These are phyloP conservation scores for Eugnorisma glareosa DNA, from an alignment of 2,888 invertebrate species.

Conservation along the genomic window DNA sequence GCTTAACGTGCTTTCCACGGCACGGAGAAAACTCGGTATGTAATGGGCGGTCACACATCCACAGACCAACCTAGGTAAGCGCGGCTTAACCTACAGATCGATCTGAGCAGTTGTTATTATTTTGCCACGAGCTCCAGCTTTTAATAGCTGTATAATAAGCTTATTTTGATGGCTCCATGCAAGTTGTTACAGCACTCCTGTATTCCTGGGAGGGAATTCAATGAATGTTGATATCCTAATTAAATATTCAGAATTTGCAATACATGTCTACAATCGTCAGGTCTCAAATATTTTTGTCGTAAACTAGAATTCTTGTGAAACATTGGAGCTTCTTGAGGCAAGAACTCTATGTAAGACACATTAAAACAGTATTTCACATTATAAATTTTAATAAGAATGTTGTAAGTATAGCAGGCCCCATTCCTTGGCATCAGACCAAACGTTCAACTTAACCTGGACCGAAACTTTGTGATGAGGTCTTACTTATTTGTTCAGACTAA, in stretches of 20 bases:
- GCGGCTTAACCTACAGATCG: no score
- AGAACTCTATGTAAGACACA: neutral
- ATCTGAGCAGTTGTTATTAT: no score
- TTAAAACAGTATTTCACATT: neutral
- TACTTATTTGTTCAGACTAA: slow-evolving; percentile 53
- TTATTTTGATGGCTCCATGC: neutral
- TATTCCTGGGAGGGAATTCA: neutral
- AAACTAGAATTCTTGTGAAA: neutral
- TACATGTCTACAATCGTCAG: neutral
- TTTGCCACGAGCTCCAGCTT: no score
- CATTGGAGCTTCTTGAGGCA: neutral
- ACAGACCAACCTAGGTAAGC: no score
- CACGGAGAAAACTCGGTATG: no score
- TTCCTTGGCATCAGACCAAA: slow-evolving; percentile 54
- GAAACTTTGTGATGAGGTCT: slow-evolving; percentile 57
- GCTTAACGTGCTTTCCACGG: no score
- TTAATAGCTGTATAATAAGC: neutral
- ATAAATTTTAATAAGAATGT: slow-evolving; percentile 24
- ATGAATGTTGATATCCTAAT: neutral
- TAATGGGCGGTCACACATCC: no score
- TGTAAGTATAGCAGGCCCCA: slow-evolving; percentile 3
- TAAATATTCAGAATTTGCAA: neutral
- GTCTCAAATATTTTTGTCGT: neutral
- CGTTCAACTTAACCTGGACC: slow-evolving; percentile 65
- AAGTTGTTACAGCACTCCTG: neutral